phyloP scores from a whole-genome alignment of 2,797 vertebrate species.

The Mormyrops boulengeri region DNA sequence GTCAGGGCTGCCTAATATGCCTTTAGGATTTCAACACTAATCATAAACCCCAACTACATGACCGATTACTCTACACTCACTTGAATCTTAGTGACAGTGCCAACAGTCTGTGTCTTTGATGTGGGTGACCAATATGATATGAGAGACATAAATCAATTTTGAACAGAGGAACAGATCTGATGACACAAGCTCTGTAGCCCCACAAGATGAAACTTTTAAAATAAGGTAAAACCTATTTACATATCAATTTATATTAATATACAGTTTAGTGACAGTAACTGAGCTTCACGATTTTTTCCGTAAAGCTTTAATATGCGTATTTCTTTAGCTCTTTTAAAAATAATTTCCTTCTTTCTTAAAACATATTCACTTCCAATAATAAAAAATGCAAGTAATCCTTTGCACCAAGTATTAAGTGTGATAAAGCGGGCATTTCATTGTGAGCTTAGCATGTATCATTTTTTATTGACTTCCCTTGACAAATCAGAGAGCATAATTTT shows the following conservation, averaged over 20 bases:
- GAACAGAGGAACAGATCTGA: background rate
- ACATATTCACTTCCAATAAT: background rate
- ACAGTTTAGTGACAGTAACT: background rate
- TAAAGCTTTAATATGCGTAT: background rate
- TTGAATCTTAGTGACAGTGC: background rate
- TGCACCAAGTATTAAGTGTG: background rate
- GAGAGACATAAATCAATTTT: background rate
- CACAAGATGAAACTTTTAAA: background rate
- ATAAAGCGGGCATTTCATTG: conserved; percentile 2
- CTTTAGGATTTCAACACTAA: conserved; percentile 12
- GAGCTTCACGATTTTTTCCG: background rate
- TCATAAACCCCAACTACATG: conserved; percentile 2
- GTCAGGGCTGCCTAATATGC: conserved; percentile 13
- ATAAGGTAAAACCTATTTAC: background rate
- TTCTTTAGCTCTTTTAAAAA: background rate
- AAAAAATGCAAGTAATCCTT: background rate
- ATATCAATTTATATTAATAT: background rate
- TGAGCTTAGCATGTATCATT: conserved; percentile 39
- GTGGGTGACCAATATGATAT: background rate
- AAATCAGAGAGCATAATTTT: conserved; percentile 68
- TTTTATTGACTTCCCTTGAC: conserved; percentile 43
- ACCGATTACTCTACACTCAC: background rate
- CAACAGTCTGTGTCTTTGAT: background rate
- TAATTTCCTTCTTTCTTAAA: background rate
- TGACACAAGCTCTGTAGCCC: background rate